Percentiles rank a stretch among this genome's conserved stretches.
phyloP scores from a whole-genome alignment of 2,113 vertebrate species.

The Tachycineta bicolor region DNA sequence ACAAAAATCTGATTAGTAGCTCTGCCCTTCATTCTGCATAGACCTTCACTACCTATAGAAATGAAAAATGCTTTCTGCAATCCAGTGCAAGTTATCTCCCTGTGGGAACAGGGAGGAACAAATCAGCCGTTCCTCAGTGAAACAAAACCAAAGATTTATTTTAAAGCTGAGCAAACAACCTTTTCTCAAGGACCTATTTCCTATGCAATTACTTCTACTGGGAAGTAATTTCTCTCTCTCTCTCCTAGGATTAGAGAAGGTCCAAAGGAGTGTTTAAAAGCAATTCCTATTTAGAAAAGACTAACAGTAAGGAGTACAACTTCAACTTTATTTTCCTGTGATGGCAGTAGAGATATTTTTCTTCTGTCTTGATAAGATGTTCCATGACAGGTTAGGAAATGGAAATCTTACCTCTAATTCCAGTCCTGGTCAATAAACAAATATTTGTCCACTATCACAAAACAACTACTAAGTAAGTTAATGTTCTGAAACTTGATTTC shows the following conservation, averaged over 20 bases:
- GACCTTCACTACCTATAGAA: neutral
- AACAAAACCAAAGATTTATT: neutral
- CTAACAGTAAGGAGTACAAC: neutral
- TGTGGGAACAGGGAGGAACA: neutral
- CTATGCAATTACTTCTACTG: neutral
- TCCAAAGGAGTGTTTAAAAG: neutral
- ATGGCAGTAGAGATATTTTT: neutral
- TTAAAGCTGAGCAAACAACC: constrained; percentile 9
- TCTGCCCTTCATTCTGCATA: neutral
- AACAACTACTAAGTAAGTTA: neutral
- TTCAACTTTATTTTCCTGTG: neutral
- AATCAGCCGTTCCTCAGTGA: neutral
- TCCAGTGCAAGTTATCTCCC: neutral
- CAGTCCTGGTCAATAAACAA: neutral
- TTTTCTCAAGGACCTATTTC: neutral
- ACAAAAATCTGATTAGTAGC: neutral
- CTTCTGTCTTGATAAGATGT: neutral
- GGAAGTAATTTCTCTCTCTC: neutral
- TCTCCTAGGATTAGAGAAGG: neutral
- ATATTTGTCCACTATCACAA: neutral
- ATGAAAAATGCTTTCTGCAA: constrained; percentile 4
- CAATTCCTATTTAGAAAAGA: neutral
- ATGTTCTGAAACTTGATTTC: neutral
- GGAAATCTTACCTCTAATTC: neutral
- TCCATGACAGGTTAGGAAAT: neutral